These are phyloP conservation scores for Oscheius myriophilus DNA, from an alignment of 2,888 invertebrate species.

Conservation along the genomic window DNA sequence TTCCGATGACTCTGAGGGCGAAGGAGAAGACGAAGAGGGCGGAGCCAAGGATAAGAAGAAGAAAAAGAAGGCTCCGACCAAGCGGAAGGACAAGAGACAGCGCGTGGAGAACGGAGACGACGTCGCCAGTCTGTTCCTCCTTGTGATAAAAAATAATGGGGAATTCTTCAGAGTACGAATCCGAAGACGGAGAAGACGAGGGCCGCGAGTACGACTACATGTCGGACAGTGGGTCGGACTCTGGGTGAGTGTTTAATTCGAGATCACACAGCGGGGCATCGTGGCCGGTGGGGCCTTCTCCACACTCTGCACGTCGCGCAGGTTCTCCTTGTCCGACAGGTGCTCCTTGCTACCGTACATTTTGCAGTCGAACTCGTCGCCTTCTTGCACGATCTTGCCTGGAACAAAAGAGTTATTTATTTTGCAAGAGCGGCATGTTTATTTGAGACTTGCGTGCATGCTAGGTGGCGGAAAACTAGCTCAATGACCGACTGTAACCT, in stretches of 20 bases:
- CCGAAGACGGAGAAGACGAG: slow-evolving; percentile 69
- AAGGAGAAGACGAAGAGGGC: slow-evolving; percentile 49
- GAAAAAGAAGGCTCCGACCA: slow-evolving; percentile 29
- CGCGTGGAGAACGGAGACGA: slow-evolving; percentile 67
- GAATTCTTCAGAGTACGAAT: slow-evolving; percentile 62
- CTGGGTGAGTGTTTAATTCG: slow-evolving; percentile 55
- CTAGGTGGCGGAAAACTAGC: no score
- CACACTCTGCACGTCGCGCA: slow-evolving; percentile 24
- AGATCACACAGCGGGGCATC: background rate
- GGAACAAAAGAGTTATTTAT: background rate
- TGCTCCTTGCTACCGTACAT: slow-evolving; percentile 26
- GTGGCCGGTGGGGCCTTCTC: background rate
- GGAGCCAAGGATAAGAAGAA: slow-evolving; percentile 29
- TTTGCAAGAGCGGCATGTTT: background rate
- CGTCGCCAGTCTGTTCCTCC: slow-evolving; percentile 58
- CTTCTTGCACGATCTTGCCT: slow-evolving; percentile 29
- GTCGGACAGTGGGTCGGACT: slow-evolving; percentile 68
- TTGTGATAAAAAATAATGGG: background rate
- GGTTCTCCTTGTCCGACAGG: slow-evolving; percentile 27
- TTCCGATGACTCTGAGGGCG: slow-evolving; percentile 37
- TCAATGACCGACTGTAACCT: no score
- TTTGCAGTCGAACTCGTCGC: slow-evolving; percentile 1
- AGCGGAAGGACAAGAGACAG: slow-evolving; percentile 49
- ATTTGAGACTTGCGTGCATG: no score
- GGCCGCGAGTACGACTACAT: slow-evolving; percentile 70